phyloP scores from a whole-genome alignment of 2,888 invertebrate species.

The Pediacus dermestoides region DNA sequence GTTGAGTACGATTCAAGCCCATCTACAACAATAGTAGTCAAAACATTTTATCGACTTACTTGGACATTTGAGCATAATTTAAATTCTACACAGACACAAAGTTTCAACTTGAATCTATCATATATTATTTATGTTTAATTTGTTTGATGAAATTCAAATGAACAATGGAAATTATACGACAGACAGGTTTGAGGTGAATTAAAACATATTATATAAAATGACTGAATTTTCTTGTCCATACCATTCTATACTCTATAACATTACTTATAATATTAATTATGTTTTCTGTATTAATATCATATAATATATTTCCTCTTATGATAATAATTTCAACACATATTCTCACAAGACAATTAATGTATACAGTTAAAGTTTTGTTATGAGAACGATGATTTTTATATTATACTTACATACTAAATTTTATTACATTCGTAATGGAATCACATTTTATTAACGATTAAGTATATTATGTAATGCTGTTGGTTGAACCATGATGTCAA shows the following conservation, averaged over 20 bases:
- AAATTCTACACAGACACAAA: conserved; percentile 14
- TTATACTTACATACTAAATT: conserved; percentile 13
- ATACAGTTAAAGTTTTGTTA: conserved; percentile 23
- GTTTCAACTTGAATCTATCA: conserved; percentile 18
- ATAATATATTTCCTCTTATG: conserved; percentile 30
- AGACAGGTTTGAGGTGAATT: not conserved
- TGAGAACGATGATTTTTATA: conserved; percentile 17
- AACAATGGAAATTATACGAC: too few species aligned
- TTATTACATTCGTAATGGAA: conserved; percentile 33
- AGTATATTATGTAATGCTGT: conserved; percentile 1
- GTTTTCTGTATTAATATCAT: conserved; percentile 24
- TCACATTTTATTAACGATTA: conserved; percentile 32
- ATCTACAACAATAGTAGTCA: conserved; percentile 28
- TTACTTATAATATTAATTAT: conserved; percentile 34
- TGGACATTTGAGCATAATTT: conserved; percentile 41
- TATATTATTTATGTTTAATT: conserved; percentile 5
- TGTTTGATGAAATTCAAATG: not conserved
- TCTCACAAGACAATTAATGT: conserved; percentile 32
- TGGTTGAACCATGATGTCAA: conserved; percentile 7
- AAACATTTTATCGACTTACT: conserved; percentile 30
- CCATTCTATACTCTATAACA: conserved; percentile 37
- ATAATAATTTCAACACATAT: conserved; percentile 26
- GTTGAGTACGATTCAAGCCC: conserved; percentile 45
- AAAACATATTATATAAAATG: conserved; percentile 28
- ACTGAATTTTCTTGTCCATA: conserved; percentile 26